Conservation (phyloP, 2,888 invertebrate species). For the Archips crataeganus region DNA sequence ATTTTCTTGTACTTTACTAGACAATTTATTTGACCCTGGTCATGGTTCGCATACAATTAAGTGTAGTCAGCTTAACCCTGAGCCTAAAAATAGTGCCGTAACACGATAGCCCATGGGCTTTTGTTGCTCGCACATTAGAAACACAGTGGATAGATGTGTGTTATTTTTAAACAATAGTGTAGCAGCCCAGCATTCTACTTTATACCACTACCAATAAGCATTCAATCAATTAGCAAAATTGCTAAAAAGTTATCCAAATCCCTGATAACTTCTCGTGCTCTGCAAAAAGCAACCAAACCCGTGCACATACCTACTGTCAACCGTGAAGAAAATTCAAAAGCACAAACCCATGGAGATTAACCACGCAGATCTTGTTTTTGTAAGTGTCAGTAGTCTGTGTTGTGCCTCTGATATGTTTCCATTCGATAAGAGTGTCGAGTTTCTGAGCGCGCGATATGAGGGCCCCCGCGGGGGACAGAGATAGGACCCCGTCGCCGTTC, state of each 20-base stretch:
- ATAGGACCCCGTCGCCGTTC: conserved; percentile 85
- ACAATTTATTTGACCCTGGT: no score
- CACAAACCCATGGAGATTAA: conserved; percentile 87
- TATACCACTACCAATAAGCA: neutral
- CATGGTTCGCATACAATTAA: no score
- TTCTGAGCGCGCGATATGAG: conserved; percentile 82
- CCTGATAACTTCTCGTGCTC: neutral
- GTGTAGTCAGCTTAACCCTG: no score
- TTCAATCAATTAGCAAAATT: neutral
- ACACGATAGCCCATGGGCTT: no score
- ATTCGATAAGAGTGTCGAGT: conserved; percentile 82
- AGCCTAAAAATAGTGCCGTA: no score
- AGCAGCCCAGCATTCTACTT: no score
- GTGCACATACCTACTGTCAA: conserved; percentile 7
- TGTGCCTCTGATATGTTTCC: conserved; percentile 87
- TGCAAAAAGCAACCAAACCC: conserved; percentile 14
- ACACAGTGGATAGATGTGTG: no score
- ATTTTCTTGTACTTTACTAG: no score
- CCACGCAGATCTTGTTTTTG: conserved; percentile 86
- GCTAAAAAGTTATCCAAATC: neutral
- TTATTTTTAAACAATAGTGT: no score
- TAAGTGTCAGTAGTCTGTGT: conserved; percentile 83
- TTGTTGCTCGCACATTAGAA: no score
- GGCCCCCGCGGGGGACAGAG: conserved; percentile 83
- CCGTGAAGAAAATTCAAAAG: conserved; percentile 18